Percentiles rank a stretch among this genome's conserved stretches.
Evolutionary conservation across 2,113 vertebrate species (phyloP).

Genomic region (Lota lota): DNA sequence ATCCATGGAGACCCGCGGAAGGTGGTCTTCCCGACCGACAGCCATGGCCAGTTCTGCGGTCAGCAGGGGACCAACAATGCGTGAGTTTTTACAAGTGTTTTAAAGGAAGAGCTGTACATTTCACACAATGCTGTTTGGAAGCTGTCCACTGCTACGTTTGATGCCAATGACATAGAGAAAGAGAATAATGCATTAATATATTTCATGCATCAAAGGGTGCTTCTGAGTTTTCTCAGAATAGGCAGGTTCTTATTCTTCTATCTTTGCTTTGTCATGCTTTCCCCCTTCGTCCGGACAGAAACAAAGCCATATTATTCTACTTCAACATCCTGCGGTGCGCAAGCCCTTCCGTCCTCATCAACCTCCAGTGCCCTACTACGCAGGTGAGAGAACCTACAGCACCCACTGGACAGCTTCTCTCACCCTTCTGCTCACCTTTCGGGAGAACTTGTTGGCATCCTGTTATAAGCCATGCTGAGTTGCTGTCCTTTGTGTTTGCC

Average conservation of each 20-base stretch:
- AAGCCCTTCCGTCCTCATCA: slow-evolving; percentile 84
- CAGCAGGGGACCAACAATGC: slow-evolving; percentile 85
- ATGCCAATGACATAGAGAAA: no score
- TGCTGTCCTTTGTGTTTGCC: background rate
- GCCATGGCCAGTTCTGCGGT: slow-evolving; percentile 92
- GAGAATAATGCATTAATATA: no score
- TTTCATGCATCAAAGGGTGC: no score
- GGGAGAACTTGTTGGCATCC: background rate
- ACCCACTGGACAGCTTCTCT: no score
- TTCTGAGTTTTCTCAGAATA: no score
- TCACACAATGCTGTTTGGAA: background rate
- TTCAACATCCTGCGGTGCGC: slow-evolving; percentile 93
- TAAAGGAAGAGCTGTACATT: no score
- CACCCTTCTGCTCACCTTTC: no score
- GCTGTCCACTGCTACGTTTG: background rate
- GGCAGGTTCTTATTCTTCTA: background rate
- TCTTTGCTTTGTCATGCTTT: background rate
- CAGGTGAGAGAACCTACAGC: slow-evolving; percentile 78
- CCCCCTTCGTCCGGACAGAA: slow-evolving; percentile 70
- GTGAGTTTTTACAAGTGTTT: slow-evolving; percentile 74
- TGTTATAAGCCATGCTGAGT: background rate
- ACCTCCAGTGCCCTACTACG: slow-evolving; percentile 93
- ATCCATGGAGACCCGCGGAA: slow-evolving; percentile 90
- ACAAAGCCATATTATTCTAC: slow-evolving; percentile 94
- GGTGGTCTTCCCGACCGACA: slow-evolving; percentile 91